These are phyloP conservation scores for Phragmatobia fuliginosa DNA, from an alignment of 2,888 invertebrate genomes.

Conservation along the genomic window DNA sequence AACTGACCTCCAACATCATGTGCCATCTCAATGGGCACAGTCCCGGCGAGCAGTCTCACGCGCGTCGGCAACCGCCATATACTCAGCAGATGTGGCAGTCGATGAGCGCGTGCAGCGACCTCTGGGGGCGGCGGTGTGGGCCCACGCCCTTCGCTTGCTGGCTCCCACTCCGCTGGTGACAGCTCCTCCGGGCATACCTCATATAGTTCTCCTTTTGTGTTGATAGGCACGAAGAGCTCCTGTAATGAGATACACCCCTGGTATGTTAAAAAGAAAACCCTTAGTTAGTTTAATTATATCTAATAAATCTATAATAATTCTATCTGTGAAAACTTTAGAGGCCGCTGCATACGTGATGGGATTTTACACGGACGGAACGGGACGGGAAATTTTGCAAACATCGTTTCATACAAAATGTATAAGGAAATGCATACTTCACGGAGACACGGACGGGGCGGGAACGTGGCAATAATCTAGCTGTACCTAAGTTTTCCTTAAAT, in stretches of 20 bases:
- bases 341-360: too few species aligned
- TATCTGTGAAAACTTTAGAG: too few species aligned
- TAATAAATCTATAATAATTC: too few species aligned
- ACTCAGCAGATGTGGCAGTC: slow-evolving; percentile 85
- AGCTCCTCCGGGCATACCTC: slow-evolving; percentile 86
- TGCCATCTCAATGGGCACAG: slow-evolving; percentile 87
- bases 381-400: too few species aligned
- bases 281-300: too few species aligned
- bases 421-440: too few species aligned
- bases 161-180: slow-evolving; percentile 85
- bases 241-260: slow-evolving; percentile 65
- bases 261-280: slow-evolving; percentile 25
- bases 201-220: slow-evolving; percentile 92
- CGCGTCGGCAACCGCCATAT: slow-evolving; percentile 87
- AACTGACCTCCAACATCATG: slow-evolving; percentile 88
- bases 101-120: slow-evolving; percentile 85
- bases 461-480: too few species aligned
- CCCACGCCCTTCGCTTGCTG: slow-evolving; percentile 79
- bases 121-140: slow-evolving; percentile 75
- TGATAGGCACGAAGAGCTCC: slow-evolving; percentile 91
- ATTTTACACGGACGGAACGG: too few species aligned
- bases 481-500: too few species aligned
- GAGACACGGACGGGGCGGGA: too few species aligned
- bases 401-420: too few species aligned
- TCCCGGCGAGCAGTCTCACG: slow-evolving; percentile 87